Conservation (phyloP, 1,140 invertebrate species). For the Caenorhabditis latens region DNA sequence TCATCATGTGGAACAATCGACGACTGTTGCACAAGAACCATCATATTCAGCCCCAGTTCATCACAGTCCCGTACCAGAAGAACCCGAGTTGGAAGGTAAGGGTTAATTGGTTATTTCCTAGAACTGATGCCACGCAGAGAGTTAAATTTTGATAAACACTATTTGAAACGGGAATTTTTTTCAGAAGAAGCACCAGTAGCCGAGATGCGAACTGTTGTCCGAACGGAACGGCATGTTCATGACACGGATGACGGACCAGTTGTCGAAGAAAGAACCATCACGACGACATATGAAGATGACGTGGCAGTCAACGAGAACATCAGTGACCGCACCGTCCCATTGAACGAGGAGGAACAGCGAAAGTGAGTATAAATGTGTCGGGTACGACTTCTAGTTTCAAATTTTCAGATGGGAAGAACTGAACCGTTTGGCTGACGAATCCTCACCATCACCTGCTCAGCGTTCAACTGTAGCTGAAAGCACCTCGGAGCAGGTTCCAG, state of each 20-base stretch:
- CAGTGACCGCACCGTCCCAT: conserved; percentile 68
- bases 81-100: conserved; percentile 36
- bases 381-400: neutral
- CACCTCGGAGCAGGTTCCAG: conserved; percentile 55
- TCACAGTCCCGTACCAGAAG: conserved; percentile 39
- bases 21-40: conserved; percentile 15
- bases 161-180: neutral
- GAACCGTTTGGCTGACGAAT: conserved; percentile 60
- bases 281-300: conserved; percentile 72
- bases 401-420: conserved; percentile 61
- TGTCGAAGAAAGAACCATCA: conserved; percentile 75
- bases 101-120: neutral
- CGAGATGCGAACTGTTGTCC: conserved; percentile 63
- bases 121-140: too few relatives aligned
- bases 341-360: conserved; percentile 73
- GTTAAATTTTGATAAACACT: neutral
- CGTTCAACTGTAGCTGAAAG: conserved; percentile 11
- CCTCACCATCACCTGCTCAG: conserved; percentile 25
- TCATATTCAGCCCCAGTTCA: conserved; percentile 32
- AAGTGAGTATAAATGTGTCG: conserved; percentile 61
- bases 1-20: conserved; percentile 9
- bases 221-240: conserved; percentile 68
- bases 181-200: conserved; percentile 61
- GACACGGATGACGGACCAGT: conserved; percentile 70
- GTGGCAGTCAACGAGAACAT: conserved; percentile 69